Base-by-base conservation (phyloP, 1,140 invertebrate genomes). In the Venturia canescens region DNA sequence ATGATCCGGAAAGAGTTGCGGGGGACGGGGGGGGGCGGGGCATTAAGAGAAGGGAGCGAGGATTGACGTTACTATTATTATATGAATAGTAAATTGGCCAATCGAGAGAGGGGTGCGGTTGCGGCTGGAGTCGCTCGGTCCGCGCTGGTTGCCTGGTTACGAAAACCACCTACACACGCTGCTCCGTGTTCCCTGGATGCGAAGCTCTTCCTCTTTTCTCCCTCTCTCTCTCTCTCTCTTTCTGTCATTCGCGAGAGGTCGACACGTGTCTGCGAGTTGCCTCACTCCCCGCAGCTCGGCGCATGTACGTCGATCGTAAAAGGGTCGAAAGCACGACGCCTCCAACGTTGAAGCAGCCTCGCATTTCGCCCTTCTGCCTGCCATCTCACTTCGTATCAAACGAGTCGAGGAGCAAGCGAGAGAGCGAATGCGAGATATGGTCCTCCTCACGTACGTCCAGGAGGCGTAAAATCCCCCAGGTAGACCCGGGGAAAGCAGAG, bases 71-170 rank as follows among this genome's bases (percentile, higher is more conserved):
- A 70, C 66, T 34, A 83, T 81, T 80, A 83, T 81, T 75, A 80
- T 79, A 82, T 82, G 80, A 84, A 84, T 80, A 60, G 79, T 82
- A 84, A 82, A 84, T 84, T 82, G 79, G 75, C 70, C 67, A 82
- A 82, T 82, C 74, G 53, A 79, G 79, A 80, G 78, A 80, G 79
- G 83, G 83, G 83, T 84, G 83, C 74, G 83, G 83, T 84, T 84
- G 83, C 79, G 79, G 83, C 83, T 84, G 83, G 75, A 84, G 80
- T 84, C 72, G 79, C 53, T 63, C 57, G 78, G 67, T 80, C 77
- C 71, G 76, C 66, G 15, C 66, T 18, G 75, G 83, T 84, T 84
- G 83, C 83, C 48, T 80, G 71, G 83, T 16, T 80, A 84, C 83
- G 34, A 53, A 84, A 82, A 84, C 66, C 79, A 80, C 80, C 78